Evolutionary conservation across 2,113 vertebrate species (phyloP), one percentile per base, ranked within the genome.

Genomic region (Irena cyanogastra): DNA sequence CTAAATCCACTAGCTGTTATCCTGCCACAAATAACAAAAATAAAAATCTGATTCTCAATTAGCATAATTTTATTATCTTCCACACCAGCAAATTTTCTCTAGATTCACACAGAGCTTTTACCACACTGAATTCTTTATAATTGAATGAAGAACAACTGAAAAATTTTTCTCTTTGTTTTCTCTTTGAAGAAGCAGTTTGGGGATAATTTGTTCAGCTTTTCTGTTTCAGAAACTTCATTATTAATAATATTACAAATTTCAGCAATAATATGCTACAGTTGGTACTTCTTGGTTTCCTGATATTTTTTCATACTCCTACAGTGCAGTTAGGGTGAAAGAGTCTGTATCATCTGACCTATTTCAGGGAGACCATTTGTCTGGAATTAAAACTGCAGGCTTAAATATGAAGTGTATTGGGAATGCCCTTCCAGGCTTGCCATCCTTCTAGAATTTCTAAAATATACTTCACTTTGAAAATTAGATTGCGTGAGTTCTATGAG

Each of bases 381-480:
- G 44, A 69, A 76, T 57, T 44, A 69, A 87, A 57, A 72, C 14
- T 89, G 4, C 27, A 57, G 45, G 39, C 2, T 85, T 57, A 68
- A 79, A 23, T 4, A 41, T 24, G 27, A 71, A 47, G 6, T 80
- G 53, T 66, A 41, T 54, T 59, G 27, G 28, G 11, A 87, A 87
- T 81, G 15, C 7, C 52, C 31, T 54, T 53, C 57, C 13, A 39
- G 28, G 47, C 20, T 64, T 72, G 9, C 5, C 11, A 83, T 42
- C 49, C 39, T 95, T 39, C 52, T 75, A 69, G 45, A 89, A 71
- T 70, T 89, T 78, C 91, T 72, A 35, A 89, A 87, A 50, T 6
- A 27, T 11, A 3, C 8, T 52, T 80, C 7, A 20, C 8, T 61
- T 42, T 74, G 37, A 91, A 89, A 92, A 75, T 53, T 21, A 85